Evolutionary conservation across 2,113 vertebrate species (phyloP).

Genomic region (Hippolais icterina): DNA sequence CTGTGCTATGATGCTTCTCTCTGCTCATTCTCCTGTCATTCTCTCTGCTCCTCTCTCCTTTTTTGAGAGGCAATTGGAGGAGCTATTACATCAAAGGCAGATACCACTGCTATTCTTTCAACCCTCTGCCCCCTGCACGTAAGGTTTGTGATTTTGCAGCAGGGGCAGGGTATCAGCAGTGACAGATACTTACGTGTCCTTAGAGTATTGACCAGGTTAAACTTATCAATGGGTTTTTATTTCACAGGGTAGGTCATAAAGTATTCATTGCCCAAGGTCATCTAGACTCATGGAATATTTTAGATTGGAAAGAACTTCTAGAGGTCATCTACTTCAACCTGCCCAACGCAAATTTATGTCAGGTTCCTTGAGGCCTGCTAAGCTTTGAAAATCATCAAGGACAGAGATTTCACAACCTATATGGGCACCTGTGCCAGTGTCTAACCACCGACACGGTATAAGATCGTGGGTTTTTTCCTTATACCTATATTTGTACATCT

Average conservation of each 20-base stretch:
- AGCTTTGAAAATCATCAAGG: neutral
- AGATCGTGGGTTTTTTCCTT: neutral
- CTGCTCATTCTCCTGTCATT: neutral
- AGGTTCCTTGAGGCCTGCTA: neutral
- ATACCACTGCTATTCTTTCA: constrained; percentile 23
- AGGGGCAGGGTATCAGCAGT: constrained; percentile 42
- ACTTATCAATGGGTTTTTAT: constrained; percentile 66
- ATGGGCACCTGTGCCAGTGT: neutral
- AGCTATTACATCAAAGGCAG: neutral
- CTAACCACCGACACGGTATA: neutral
- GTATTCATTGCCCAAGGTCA: constrained; percentile 58
- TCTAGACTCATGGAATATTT: constrained; percentile 61
- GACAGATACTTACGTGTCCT: constrained; percentile 15
- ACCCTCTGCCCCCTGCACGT: neutral
- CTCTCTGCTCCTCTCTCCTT: neutral
- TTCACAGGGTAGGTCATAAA: constrained; percentile 60
- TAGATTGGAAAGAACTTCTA: constrained; percentile 55
- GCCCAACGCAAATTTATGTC: neutral
- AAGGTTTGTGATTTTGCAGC: constrained; percentile 32
- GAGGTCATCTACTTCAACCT: constrained; percentile 25
- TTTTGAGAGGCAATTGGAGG: neutral
- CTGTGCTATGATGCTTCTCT: neutral
- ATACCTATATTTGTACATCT: neutral
- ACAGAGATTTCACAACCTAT: neutral
- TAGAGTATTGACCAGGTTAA: constrained; percentile 61